Evolutionary conservation across 2,888 invertebrate genomes (phyloP), one percentile per base, ranked within the genome.

Genomic region (Caenorhabditis zanzibari): DNA sequence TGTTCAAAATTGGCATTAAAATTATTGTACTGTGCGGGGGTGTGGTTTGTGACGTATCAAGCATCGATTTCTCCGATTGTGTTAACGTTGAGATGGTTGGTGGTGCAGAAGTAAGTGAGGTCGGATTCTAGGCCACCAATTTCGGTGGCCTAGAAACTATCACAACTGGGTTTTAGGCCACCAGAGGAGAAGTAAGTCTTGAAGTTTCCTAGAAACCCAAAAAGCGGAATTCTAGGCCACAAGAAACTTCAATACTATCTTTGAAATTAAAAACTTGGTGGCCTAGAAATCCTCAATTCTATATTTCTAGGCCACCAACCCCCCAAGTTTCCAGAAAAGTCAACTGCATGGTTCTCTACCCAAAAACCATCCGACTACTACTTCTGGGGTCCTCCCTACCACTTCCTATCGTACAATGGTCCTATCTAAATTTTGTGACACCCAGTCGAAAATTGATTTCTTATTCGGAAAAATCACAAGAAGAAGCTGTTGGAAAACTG

Each of bases 61-160:
- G 28, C 44, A 5, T 59, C 26, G 1, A 7, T 76, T 1, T 9
- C 49, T 0, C 59, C 76, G 19, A 76, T 76, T 22, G 56, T 64
- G 0, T 3, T 66, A 35, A 24, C 64, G 0, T n/a, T 75, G 19
- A 26, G 58, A 47, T 75, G 74, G 64, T 16, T 75, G 56, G 58
- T 66, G 16, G 66, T 58, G 12, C 41, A 26, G n/a, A 75, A 75
- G 74, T 74, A 14, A 71, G 49, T 64, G 9, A 14, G 14, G 16
- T 44, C 44, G 14, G 44, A 14, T 19, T 6, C 49, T 19, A 14
- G 16, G 44, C 44, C 32, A 32, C 32, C 32, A 32, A 32, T 32
- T 32, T 32, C 7, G 32, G 32, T 38, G 38, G 38, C 38, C 6
- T 38, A 38, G 38, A 38, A 38, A 10, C 38, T 38, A 6, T 38